Base-by-base conservation (phyloP, 2,888 invertebrate species). In the Labia minor region DNA sequence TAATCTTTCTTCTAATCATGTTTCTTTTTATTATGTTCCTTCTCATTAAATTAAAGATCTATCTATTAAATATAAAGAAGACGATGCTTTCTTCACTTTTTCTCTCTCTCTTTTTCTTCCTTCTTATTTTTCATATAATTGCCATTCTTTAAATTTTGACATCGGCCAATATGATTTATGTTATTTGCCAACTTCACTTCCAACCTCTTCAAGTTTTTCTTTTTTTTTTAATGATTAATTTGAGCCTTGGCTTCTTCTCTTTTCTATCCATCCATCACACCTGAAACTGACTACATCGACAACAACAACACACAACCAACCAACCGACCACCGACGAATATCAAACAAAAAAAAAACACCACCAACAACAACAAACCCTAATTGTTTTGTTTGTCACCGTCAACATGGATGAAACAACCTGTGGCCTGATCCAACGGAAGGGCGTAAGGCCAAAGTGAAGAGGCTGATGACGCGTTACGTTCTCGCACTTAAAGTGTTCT, bases 401-500 rank as follows among this genome's bases (percentile, higher is more conserved):
- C n/a, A n/a, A n/a, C n/a, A n/a, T n/a, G 49, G 49, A 4, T 49
- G n/a, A 3, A 49, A n/a, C 49, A n/a, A 49, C 49, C n/a, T 26
- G 26, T 26, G 26, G 26, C 26, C 26, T 8, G 26, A 26, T 49
- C 2, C n/a, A 14, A 14, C 3, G 8, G n/a, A 16, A 68, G 68
- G 66, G 18, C 66, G 66, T 68, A 77, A 76, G 66, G 76, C 76
- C 63, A 81, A 81, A 73, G 74, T 82, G 2, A 80, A 80, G 70
- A 85, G 83, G 72, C 81, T 81, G 70, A 74, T 87, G 67, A 75
- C 85, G 70, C 86, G 87, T 0, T 65, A 88, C 69, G 75, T 89
- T 18, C 72, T 87, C 19, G 87, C 86, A 0, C 77, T 86, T 20
- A 73, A 88, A 18, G 78, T 87, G 65, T 83, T 87, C 0, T 88